A percentile compares a stretch with the other conserved stretches of the same genome.
Evolutionary conservation across 2,113 vertebrate species (phyloP).

Genomic region (Sapajus apella): DNA sequence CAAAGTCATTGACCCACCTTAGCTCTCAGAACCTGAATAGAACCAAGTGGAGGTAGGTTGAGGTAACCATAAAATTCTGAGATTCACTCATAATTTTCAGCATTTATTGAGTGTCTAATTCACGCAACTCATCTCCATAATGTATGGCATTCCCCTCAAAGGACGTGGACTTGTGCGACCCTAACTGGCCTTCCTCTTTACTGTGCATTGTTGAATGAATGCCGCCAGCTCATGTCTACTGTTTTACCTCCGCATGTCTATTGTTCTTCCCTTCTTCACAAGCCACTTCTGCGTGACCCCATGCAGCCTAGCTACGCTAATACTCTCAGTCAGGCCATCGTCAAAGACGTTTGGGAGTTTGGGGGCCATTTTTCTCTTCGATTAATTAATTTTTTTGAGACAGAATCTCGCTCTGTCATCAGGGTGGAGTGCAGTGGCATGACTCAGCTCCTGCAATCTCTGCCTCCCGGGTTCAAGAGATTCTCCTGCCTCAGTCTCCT

Average conservation of each 20-base stretch:
- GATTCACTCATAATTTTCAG: neutral
- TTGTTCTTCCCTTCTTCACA: neutral
- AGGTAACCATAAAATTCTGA: neutral
- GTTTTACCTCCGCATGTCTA: neutral
- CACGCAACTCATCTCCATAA: neutral
- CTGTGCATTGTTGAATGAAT: neutral
- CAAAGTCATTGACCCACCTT: neutral
- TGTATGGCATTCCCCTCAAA: neutral
- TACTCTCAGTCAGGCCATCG: neutral
- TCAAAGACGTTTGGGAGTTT: neutral
- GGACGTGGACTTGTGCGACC: neutral
- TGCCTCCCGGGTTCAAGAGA: too few species aligned
- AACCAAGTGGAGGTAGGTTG: neutral
- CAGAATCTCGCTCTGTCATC: too few species aligned
- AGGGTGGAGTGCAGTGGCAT: too few species aligned
- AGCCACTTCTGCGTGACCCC: neutral
- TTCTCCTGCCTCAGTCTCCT: too few species aligned
- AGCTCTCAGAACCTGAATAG: neutral
- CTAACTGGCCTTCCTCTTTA: neutral
- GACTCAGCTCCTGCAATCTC: too few species aligned
- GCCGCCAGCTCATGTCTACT: neutral
- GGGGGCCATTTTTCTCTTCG: neutral
- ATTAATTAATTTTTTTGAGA: too few species aligned
- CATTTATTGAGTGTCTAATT: neutral
- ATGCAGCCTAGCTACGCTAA: neutral